phyloP scores from a whole-genome alignment of 2,113 vertebrate genomes.

The Cavia aperea region DNA sequence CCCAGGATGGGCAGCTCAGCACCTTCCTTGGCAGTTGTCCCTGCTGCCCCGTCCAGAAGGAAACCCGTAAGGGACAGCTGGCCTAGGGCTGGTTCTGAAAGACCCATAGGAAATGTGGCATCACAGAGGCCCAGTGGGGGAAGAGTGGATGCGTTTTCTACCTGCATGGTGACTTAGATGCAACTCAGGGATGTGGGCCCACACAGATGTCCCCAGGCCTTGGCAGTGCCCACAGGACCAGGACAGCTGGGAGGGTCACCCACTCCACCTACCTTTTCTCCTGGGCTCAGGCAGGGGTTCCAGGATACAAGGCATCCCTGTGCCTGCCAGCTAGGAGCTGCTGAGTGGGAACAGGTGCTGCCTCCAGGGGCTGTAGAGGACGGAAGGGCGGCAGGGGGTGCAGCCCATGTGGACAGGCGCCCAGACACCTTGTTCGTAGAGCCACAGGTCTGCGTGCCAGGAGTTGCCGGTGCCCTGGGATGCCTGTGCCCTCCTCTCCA shows the following conservation, averaged over 20 bases:
- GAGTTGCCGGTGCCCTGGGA: background rate
- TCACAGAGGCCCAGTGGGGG: fast-evolving
- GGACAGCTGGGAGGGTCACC: background rate
- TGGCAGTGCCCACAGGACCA: too few species aligned
- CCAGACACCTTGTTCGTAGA: background rate
- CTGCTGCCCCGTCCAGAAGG: background rate
- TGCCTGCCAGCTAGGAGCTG: too few species aligned
- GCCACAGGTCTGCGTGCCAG: background rate
- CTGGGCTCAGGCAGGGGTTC: background rate
- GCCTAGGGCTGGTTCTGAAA: background rate
- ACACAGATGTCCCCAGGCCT: background rate
- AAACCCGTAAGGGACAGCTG: background rate
- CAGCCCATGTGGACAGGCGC: background rate
- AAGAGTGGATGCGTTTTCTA: too few species aligned
- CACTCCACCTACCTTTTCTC: background rate
- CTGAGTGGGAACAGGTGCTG: background rate
- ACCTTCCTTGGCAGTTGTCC: background rate
- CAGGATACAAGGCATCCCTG: background rate
- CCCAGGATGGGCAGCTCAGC: background rate
- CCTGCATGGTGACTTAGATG: fast-evolving
- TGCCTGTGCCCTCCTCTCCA: background rate
- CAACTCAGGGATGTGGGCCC: too few species aligned
- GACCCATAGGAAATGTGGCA: too few species aligned
- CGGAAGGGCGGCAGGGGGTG: too few species aligned
- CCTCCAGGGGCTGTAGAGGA: background rate